Evolutionary conservation across 2,797 vertebrate species (phyloP), one percentile per base, ranked within the genome.

Genomic region (Melanotaenia trifasciata): DNA sequence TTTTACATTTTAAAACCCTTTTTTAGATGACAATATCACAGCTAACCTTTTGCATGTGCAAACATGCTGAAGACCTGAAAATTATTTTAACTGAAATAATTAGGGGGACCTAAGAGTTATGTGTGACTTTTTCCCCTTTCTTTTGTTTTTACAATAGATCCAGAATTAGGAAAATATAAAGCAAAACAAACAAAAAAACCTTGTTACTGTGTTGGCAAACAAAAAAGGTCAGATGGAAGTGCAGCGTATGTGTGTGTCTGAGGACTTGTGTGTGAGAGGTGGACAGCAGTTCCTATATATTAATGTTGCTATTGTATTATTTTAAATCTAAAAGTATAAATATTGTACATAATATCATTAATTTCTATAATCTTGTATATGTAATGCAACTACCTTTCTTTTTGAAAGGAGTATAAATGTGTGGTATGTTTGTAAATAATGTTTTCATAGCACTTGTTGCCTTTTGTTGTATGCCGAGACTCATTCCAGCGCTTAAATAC

Each of bases 351-450:
- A 95, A 90, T 93, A 90, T 91, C 84, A 90, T 94, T 92, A 11
- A 91, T 94, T 96, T 96, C 91, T 97, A 94, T 97, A 95, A 95
- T 94, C 96, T 88, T 95, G 95, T 96, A 95, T 95, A 93, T 95
- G 93, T 97, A 96, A 96, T 95, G 94, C 93, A 97, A 98, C 96
- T 96, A 98, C 96, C 97, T 97, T 97, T 97, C 96, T 95, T 95
- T 93, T 93, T 53, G 96, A 96, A 96, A 94, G 96, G 97, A 96
- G 96, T 96, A 66, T 76, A 95, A 96, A 96, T 95, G 96, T 89
- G 95, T 96, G 95, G 96, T 96, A 95, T 94, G 90, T 94, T 24
- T 95, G 94, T 95, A 95, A 94, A 95, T 95, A 94, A 92, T 91
- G 88, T 94, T 90, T 88, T 76, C 90, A 90, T 95, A 95, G 95